These are phyloP conservation scores for Choristoneura fumiferana DNA, from an alignment of 1,140 invertebrate genomes.

Conservation along the genomic window DNA sequence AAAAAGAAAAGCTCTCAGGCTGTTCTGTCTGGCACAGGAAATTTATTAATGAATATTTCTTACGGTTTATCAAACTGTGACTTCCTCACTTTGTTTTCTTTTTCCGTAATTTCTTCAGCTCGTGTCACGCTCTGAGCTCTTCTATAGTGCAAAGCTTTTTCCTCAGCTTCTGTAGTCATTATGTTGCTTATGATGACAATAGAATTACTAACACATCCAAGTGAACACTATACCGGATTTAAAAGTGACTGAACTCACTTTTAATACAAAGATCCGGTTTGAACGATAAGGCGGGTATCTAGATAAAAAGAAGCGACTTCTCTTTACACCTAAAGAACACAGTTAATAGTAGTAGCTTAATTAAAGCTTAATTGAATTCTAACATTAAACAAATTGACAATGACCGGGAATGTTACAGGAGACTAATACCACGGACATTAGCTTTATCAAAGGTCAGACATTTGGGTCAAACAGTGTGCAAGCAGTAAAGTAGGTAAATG, in stretches of 20 bases:
- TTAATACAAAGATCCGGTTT: constrained; percentile 3
- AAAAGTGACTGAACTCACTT: background rate
- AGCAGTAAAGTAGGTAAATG: background rate
- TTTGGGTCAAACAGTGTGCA: constrained; percentile 6
- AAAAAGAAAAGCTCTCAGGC: too few species aligned
- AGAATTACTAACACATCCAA: background rate
- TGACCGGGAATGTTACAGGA: background rate
- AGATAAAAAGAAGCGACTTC: background rate
- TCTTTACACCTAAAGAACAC: background rate
- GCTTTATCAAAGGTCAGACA: constrained; percentile 14
- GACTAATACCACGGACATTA: constrained; percentile 6
- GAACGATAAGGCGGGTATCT: constrained; percentile 14
- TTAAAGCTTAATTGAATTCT: background rate
- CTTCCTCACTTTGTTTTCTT: constrained; percentile 87
- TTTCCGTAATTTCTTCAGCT: constrained; percentile 91
- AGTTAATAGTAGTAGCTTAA: background rate
- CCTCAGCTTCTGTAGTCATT: constrained; percentile 69
- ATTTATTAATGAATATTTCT: constrained; percentile 63
- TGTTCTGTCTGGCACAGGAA: too few species aligned
- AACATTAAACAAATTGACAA: background rate
- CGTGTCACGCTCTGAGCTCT: constrained; percentile 91
- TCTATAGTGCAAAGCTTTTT: constrained; percentile 81
- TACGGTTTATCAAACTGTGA: constrained; percentile 94
- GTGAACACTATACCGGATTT: background rate
- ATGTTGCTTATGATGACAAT: constrained; percentile 19